A percentile compares a stretch with the other conserved stretches of the same genome.
Evolutionary conservation across 1,140 invertebrate genomes (phyloP).

Genomic region (Drosophila orena): DNA sequence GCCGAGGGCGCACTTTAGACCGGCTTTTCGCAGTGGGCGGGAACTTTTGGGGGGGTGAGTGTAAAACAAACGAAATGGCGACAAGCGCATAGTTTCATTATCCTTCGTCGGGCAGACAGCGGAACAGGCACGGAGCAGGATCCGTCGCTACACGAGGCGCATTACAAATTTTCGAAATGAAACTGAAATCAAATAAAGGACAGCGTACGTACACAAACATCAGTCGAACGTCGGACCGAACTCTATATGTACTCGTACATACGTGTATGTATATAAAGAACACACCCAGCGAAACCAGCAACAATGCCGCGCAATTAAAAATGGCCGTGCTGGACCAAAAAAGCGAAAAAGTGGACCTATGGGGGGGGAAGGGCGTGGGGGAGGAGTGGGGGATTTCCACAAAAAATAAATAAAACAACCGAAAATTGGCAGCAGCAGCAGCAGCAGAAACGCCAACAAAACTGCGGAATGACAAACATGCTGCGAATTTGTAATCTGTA

Average conservation of each 20-base stretch:
- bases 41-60: not conserved
- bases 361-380: no score
- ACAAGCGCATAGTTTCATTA: conserved; percentile 77
- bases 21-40: not conserved
- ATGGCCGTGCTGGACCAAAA: conserved; percentile 51
- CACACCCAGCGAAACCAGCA: conserved; percentile 49
- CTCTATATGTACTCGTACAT: conserved; percentile 9
- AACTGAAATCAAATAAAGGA: conserved; percentile 83
- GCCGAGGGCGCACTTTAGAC: conserved; percentile 5
- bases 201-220: conserved; percentile 34
- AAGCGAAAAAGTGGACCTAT: conserved; percentile 4
- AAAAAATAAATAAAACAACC: conserved; percentile 44
- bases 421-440: conserved; percentile 36
- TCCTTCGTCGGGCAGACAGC: conserved; percentile 52
- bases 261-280: conserved; percentile 3
- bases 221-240: conserved; percentile 20
- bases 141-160: conserved; percentile 67
- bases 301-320: conserved; percentile 79
- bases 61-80: conserved; percentile 74
- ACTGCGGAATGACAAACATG: conserved; percentile 77
- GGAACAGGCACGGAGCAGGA: conserved; percentile 57
- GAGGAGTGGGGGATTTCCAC: not conserved
- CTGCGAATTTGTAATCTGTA: conserved; percentile 83
- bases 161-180: conserved; percentile 82
- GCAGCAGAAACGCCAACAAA: conserved; percentile 23